These are phyloP conservation scores for Pilophorus perplexus DNA, from an alignment of 2,888 invertebrate genomes.

Conservation along the genomic window DNA sequence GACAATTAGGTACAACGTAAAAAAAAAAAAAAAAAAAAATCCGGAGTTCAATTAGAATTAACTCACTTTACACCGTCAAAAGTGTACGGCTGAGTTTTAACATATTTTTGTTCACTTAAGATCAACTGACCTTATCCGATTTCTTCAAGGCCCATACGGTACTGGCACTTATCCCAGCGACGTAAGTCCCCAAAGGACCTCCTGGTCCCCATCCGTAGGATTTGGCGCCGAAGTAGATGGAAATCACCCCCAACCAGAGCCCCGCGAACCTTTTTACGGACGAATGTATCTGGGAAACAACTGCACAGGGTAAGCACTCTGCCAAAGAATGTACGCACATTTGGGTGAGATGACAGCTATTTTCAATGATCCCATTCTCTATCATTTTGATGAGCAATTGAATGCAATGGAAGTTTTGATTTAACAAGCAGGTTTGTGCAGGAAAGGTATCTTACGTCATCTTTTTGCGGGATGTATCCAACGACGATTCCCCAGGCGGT, in stretches of 20 bases:
- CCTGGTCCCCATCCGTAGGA: constrained; percentile 23
- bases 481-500: constrained; percentile 4
- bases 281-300: constrained; percentile 21
- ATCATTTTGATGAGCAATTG: no score
- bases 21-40: no score
- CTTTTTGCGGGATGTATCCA: constrained; percentile 21
- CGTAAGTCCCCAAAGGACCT: constrained; percentile 8
- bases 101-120: background rate
- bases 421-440: background rate
- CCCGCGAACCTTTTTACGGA: constrained; percentile 1
- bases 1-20: no score
- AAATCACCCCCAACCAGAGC: constrained; percentile 18
- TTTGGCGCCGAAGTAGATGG: constrained; percentile 27
- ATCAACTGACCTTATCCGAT: background rate
- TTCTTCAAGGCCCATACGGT: background rate
- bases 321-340: no score
- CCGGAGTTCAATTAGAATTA: no score
- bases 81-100: no score
- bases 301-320: background rate
- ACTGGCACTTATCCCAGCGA: constrained; percentile 14
- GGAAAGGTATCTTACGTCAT: constrained; percentile 21
- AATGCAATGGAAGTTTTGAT: background rate
- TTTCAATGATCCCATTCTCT: no score
- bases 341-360: no score
- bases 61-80: no score